Evolutionary conservation across 2,888 invertebrate species (phyloP).

Genomic region (Tuta absoluta): DNA sequence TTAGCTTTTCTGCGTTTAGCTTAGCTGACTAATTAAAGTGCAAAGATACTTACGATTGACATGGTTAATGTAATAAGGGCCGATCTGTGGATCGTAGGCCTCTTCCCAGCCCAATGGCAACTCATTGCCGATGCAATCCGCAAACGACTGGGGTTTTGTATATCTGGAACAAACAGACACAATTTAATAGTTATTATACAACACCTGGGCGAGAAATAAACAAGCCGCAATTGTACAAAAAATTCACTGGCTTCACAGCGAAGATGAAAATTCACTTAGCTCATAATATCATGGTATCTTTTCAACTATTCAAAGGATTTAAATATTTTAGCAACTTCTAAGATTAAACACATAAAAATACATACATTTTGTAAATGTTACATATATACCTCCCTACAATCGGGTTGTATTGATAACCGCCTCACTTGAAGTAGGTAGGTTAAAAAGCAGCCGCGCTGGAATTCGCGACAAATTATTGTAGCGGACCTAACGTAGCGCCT

Average conservation of each 20-base stretch:
- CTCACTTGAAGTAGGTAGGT: too few relatives aligned
- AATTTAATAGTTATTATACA: not conserved
- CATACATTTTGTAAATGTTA: too few relatives aligned
- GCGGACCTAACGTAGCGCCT: not conserved
- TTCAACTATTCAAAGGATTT: too few relatives aligned
- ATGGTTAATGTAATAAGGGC: conserved; percentile 98
- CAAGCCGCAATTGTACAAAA: too few relatives aligned
- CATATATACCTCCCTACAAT: too few relatives aligned
- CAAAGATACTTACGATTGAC: conserved; percentile 90
- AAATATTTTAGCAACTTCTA: too few relatives aligned
- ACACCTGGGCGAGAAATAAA: conserved; percentile 9
- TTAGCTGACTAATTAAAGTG: conserved; percentile 11
- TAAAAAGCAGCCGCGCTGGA: conserved; percentile 2
- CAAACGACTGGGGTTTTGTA: conserved; percentile 98
- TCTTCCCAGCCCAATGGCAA: conserved; percentile 98
- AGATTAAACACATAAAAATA: too few relatives aligned
- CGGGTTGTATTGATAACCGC: too few relatives aligned
- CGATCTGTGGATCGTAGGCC: conserved; percentile 95
- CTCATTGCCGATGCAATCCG: conserved; percentile 98
- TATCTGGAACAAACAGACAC: conserved; percentile 85
- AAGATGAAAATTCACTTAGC: too few relatives aligned
- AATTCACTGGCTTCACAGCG: too few relatives aligned
- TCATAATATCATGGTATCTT: too few relatives aligned
- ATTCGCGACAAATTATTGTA: conserved; percentile 10
- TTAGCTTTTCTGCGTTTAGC: not conserved